phyloP scores from a whole-genome alignment of 2,888 invertebrate species.

The Apeira syringaria region DNA sequence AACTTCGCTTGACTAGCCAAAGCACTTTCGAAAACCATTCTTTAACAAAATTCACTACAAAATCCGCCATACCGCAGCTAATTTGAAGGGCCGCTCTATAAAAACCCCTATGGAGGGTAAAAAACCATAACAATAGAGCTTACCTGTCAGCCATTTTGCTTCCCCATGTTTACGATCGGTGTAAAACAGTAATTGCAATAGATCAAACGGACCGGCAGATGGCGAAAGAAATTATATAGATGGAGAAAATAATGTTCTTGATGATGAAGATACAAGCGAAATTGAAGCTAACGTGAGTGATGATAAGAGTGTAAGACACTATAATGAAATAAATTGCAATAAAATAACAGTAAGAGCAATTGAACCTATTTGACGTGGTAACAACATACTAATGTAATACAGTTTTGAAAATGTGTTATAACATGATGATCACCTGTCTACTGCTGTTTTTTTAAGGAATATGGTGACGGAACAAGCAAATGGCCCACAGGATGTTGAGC shows the following conservation, averaged over 20 bases:
- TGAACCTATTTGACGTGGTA: too few species aligned
- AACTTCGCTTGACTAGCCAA: too few species aligned
- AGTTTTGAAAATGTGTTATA: too few species aligned
- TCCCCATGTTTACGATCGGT: slow-evolving; percentile 68
- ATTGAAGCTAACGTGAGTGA: slow-evolving; percentile 11
- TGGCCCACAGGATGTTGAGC: too few species aligned
- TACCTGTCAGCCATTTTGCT: slow-evolving; percentile 69
- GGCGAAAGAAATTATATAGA: slow-evolving; percentile 43
- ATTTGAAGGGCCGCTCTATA: slow-evolving; percentile 32
- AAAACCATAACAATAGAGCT: slow-evolving; percentile 65
- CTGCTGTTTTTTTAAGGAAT: too few species aligned
- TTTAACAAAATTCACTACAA: slow-evolving; percentile 6
- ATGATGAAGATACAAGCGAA: slow-evolving; percentile 17
- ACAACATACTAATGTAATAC: too few species aligned
- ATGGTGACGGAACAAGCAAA: too few species aligned
- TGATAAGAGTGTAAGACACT: slow-evolving; percentile 9
- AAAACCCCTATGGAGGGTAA: slow-evolving; percentile 44
- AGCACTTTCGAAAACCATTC: not conserved
- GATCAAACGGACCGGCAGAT: slow-evolving; percentile 70
- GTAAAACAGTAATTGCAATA: slow-evolving; percentile 76
- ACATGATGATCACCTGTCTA: too few species aligned
- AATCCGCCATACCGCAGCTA: slow-evolving; percentile 26
- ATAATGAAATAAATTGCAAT: slow-evolving; percentile 5
- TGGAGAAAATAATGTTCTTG: slow-evolving; percentile 29
- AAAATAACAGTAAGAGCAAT: not conserved